Evolutionary conservation across 2,113 vertebrate species (phyloP), one percentile per base, ranked within the genome.

Genomic region (Brachyhypopomus occidentalis): DNA sequence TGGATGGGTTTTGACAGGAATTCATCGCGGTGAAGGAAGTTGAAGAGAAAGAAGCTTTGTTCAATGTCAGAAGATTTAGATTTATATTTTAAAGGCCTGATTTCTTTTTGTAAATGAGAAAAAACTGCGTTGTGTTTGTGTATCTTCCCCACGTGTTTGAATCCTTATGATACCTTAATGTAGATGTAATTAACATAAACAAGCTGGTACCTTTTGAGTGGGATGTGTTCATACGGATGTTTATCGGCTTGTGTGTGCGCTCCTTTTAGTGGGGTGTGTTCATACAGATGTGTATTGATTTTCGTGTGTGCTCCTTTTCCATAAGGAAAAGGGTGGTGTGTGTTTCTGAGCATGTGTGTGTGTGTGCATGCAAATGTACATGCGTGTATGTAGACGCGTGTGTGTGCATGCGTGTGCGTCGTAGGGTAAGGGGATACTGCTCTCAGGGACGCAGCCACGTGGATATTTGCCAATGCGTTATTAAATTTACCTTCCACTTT

Each of bases 401-500:
- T 36, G 38, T n/a, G n/a, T 45, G 36, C 25, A 11, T 63, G 59
- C 2, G 4, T 80, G 30, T 36, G 38, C 2, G 56, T 38, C 17
- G 5, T n/a, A n/a, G 9, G 48, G 30, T 41, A 22, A 17, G 25
- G 27, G 25, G 62, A 25, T 75, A 16, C 55, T 59, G 20, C 36
- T 63, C 77, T 80, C 41, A 72, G 64, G 60, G 81, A 55, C 71
- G 7, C 60, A 58, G 30, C 64, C 59, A 38, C 30, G 63, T 41
- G 67, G 67, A 64, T 17, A 59, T 34, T 67, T 81, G 69, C 78
- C 67, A 77, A n/a, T 4, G 16, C 64, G 36, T 62, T 73, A 67
- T 81, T 81, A 72, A 81, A 81, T 55, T 20, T 23, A 60, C 27
- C 38, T 22, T 22, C 27, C n/a, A 11, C 25, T 66, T 77, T 72